Evolutionary conservation across 2,888 invertebrate species (phyloP).

Genomic region (Eudemis profundana): DNA sequence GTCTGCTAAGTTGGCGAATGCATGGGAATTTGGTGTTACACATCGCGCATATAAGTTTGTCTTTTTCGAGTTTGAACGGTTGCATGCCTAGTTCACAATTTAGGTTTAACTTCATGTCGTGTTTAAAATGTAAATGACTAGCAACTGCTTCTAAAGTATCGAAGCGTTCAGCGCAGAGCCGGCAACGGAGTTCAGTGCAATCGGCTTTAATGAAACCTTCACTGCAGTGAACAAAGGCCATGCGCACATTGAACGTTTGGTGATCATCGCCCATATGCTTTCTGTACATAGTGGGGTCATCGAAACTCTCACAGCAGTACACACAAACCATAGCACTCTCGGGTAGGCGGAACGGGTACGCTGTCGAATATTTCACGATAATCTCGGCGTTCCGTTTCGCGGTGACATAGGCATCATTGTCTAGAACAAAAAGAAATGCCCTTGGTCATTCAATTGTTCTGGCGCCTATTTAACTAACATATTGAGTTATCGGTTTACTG

Average conservation of each 20-base stretch:
- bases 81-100: constrained; percentile 66
- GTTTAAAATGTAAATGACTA: constrained; percentile 63
- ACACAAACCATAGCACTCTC: constrained; percentile 76
- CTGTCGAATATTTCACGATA: constrained; percentile 76
- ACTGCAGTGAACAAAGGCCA: constrained; percentile 70
- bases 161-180: constrained; percentile 62
- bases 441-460: constrained; percentile 67
- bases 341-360: constrained; percentile 78
- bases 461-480: constrained; percentile 37
- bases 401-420: constrained; percentile 71
- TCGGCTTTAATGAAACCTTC: constrained; percentile 76
- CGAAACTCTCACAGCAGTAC: constrained; percentile 73
- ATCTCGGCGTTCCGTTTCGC: constrained; percentile 78
- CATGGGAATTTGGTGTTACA: constrained; percentile 65
- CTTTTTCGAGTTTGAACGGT: constrained; percentile 69
- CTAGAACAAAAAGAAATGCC: constrained; percentile 83
- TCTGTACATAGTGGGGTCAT: constrained; percentile 66
- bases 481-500: background rate
- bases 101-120: constrained; percentile 62
- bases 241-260: constrained; percentile 62
- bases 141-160: constrained; percentile 64
- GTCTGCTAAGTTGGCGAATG: constrained; percentile 70
- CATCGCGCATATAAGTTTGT: constrained; percentile 66
- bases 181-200: constrained; percentile 69
- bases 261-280: constrained; percentile 74